Evolutionary conservation across 2,888 invertebrate genomes (phyloP).

Genomic region (Eledone cirrhosa): DNA sequence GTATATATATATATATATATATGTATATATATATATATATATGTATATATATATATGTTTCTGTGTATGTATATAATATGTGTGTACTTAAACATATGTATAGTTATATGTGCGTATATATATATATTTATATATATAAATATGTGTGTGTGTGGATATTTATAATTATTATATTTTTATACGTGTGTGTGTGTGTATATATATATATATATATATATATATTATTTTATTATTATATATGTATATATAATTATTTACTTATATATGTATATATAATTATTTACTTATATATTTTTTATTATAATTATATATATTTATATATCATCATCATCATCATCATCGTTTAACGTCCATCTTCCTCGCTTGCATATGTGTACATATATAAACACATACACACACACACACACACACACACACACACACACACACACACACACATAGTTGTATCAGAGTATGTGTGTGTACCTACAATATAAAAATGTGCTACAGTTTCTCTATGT

Average conservation of each 20-base stretch:
- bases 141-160: background rate
- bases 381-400: background rate
- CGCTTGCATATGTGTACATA: background rate
- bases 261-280: background rate
- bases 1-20: conserved; percentile 3
- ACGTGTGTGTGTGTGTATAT: conserved; percentile 16
- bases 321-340: background rate
- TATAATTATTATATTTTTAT: background rate
- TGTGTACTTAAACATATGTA: background rate
- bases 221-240: background rate
- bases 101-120: conserved; percentile 11
- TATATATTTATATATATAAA: background rate
- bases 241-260: background rate
- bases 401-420: too few relatives aligned
- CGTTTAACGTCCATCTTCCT: too few relatives aligned
- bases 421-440: too few relatives aligned
- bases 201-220: conserved; percentile 17
- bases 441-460: too few relatives aligned
- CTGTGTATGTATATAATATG: background rate
- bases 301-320: conserved; percentile 3
- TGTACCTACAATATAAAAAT: too few relatives aligned
- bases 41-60: background rate
- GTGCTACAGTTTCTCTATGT: too few relatives aligned
- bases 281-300: background rate
- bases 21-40: conserved; percentile 8